Conservation (phyloP, 2,113 vertebrate species). For the Symphodus melops region DNA sequence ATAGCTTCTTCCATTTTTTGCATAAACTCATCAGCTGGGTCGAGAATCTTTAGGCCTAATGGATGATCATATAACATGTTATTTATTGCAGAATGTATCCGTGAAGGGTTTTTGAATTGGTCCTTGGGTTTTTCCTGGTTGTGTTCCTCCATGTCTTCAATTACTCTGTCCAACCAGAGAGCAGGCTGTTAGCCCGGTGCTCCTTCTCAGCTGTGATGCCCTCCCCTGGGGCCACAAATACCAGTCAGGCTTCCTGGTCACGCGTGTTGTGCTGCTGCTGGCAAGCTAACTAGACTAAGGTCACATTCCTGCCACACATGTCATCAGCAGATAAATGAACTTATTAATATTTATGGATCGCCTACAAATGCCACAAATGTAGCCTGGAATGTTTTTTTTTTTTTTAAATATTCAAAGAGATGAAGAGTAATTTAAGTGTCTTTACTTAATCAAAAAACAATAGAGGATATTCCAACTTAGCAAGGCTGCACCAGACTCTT, state of each 20-base stretch:
- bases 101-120: not conserved
- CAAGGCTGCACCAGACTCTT: not conserved
- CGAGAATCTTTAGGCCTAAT: not conserved
- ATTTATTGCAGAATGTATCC: not conserved
- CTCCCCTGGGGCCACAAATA: constrained; percentile 40
- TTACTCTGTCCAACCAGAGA: constrained; percentile 25
- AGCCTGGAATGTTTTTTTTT: constrained; percentile 1
- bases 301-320: constrained; percentile 48
- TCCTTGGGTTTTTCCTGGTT: constrained; percentile 3
- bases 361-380: not conserved
- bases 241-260: constrained; percentile 51
- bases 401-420: not conserved
- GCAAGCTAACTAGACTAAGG: constrained; percentile 51
- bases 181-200: constrained; percentile 34
- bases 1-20: not conserved
- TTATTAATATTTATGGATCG: constrained; percentile 12
- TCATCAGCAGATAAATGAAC: constrained; percentile 33
- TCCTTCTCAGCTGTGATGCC: constrained; percentile 44
- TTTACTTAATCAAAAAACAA: not conserved
- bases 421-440: not conserved
- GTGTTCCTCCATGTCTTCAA: constrained; percentile 28
- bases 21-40: not conserved
- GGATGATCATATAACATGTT: not conserved
- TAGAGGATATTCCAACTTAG: not conserved
- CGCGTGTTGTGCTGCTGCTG: constrained; percentile 39